These are phyloP conservation scores for Asteroscopus sphinx DNA, from an alignment of 2,888 invertebrate species.

Conservation along the genomic window DNA sequence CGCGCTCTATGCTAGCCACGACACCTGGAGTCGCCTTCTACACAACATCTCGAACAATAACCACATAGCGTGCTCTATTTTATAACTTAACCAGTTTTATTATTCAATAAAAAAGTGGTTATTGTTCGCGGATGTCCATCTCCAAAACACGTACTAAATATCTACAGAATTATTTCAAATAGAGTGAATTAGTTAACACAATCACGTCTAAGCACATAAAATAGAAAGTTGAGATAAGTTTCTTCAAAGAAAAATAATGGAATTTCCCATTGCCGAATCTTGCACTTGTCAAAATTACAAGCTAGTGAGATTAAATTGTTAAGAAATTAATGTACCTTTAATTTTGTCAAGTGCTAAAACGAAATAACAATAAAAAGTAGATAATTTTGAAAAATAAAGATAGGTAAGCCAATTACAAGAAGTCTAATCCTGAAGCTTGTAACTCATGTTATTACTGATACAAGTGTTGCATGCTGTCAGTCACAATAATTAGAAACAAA, in stretches of 20 bases:
- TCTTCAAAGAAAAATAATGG: slow-evolving; percentile 57
- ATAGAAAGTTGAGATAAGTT: slow-evolving; percentile 60
- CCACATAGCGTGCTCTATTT: slow-evolving; percentile 46
- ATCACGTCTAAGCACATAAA: slow-evolving; percentile 85
- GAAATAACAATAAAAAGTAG: slow-evolving; percentile 57
- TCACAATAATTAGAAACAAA: slow-evolving; percentile 83
- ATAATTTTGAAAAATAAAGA: slow-evolving; percentile 80
- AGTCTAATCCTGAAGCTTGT: slow-evolving; percentile 78
- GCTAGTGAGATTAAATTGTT: slow-evolving; percentile 1
- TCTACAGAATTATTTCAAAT: slow-evolving; percentile 82
- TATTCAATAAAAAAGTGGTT: slow-evolving; percentile 52
- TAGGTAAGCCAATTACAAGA: slow-evolving; percentile 84
- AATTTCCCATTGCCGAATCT: slow-evolving; percentile 52
- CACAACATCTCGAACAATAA: slow-evolving; percentile 70
- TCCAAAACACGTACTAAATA: slow-evolving; percentile 80
- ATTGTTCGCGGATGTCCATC: slow-evolving; percentile 67
- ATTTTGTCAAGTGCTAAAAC: slow-evolving; percentile 66
- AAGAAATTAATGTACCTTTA: slow-evolving; percentile 28
- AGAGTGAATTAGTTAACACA: slow-evolving; percentile 82
- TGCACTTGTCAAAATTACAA: slow-evolving; percentile 68
- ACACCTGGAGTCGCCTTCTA: slow-evolving; percentile 78
- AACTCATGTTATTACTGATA: slow-evolving; percentile 76
- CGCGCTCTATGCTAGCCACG: slow-evolving; percentile 86
- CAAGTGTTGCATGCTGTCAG: slow-evolving; percentile 86
- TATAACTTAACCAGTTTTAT: slow-evolving; percentile 1